These are phyloP conservation scores for Myotis lucifugus DNA, from an alignment of 2,113 vertebrate species.

Conservation along the genomic window DNA sequence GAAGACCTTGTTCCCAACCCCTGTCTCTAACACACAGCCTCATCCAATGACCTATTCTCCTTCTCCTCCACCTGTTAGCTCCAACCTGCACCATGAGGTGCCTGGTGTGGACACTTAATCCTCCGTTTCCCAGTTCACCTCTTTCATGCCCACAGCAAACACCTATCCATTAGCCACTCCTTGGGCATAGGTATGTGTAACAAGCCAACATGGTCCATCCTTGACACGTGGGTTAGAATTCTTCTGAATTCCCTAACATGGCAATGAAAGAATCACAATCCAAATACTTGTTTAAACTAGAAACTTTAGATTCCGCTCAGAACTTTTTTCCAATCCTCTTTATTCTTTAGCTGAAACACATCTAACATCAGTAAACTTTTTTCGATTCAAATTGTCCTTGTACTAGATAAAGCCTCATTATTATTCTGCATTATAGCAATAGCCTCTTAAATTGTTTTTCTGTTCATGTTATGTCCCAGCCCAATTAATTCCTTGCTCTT, in stretches of 20 bases:
- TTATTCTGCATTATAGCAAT: not conserved
- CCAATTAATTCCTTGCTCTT: not conserved
- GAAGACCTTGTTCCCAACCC: not conserved
- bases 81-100: not conserved
- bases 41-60: not conserved
- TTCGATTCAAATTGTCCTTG: not conserved
- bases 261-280: not conserved
- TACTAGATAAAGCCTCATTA: not conserved
- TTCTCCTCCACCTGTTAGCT: not conserved
- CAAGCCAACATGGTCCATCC: not conserved
- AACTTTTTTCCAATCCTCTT: not conserved
- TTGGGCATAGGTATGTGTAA: not conserved
- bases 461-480: not conserved
- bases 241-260: not conserved
- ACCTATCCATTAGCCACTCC: not conserved
- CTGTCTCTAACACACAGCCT: not conserved
- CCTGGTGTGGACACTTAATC: not conserved
- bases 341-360: constrained; percentile 26
- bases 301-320: not conserved
- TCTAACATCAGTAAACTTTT: not conserved
- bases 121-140: not conserved
- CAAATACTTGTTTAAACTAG: constrained; percentile 19
- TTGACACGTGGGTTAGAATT: not conserved
- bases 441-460: not conserved
- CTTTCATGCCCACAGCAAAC: not conserved